These are phyloP conservation scores for Pseudolaguvia tuberculata DNA, from an alignment of 2,113 vertebrate genomes.

Conservation along the genomic window DNA sequence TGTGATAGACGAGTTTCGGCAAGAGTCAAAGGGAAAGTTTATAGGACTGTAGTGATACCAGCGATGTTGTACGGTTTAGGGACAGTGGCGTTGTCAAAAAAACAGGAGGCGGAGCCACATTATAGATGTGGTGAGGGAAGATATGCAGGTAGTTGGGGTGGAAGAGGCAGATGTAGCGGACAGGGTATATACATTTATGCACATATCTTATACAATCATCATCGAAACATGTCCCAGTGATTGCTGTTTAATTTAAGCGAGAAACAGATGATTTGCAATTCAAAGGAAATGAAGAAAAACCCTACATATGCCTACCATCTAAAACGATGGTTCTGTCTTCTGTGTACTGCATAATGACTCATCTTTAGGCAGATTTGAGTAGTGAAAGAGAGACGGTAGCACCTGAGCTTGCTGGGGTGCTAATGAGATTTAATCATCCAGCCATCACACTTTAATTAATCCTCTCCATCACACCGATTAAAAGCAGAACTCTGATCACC, in stretches of 20 bases:
- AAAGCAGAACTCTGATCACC: slow-evolving; percentile 35
- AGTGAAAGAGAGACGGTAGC: slow-evolving; percentile 1
- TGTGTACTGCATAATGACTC: background rate
- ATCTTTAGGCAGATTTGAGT: slow-evolving; percentile 25
- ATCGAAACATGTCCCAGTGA: slow-evolving; percentile 22
- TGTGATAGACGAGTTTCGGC: too few relatives aligned
- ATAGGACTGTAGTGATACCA: too few relatives aligned
- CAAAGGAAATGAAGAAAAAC: background rate
- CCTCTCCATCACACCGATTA: slow-evolving; percentile 56
- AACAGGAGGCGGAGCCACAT: too few relatives aligned
- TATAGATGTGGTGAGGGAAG: too few relatives aligned
- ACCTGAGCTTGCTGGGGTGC: slow-evolving; percentile 36
- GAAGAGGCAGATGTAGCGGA: too few relatives aligned
- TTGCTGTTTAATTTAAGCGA: slow-evolving; percentile 1
- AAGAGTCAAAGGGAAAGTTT: too few relatives aligned
- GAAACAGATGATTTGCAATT: slow-evolving; percentile 21
- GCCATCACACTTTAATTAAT: slow-evolving; percentile 36
- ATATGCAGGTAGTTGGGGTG: too few relatives aligned
- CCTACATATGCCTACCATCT: background rate
- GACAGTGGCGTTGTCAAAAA: too few relatives aligned
- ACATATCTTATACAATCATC: slow-evolving; percentile 11
- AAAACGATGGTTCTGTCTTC: slow-evolving; percentile 2
- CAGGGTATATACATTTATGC: slow-evolving; percentile 39
- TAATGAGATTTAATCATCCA: slow-evolving; percentile 38
- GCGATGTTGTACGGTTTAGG: too few relatives aligned